These are phyloP conservation scores for Phasianus colchicus DNA, from an alignment of 2,113 vertebrate genomes.

Conservation along the genomic window DNA sequence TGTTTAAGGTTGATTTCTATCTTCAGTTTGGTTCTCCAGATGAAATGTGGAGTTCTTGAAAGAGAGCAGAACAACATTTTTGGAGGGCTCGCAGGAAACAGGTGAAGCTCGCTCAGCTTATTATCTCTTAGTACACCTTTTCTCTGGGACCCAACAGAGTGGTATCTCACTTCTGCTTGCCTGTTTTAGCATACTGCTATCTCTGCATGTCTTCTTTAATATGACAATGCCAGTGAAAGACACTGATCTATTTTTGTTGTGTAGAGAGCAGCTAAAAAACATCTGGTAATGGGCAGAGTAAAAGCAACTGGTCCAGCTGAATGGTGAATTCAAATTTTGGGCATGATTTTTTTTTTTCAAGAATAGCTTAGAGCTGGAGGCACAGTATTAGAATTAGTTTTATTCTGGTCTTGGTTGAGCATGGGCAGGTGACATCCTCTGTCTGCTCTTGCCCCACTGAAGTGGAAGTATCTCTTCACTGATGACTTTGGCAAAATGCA, in stretches of 20 bases:
- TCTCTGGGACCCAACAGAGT: background rate
- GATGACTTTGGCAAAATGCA: background rate
- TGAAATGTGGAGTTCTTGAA: background rate
- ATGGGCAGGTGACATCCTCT: background rate
- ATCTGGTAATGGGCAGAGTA: background rate
- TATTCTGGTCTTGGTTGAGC: background rate
- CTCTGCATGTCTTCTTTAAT: background rate
- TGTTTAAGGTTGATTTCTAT: background rate
- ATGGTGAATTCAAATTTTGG: background rate
- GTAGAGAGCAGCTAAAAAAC: background rate
- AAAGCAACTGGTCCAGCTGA: background rate
- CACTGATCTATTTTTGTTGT: background rate
- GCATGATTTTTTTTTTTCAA: background rate
- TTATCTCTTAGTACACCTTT: background rate
- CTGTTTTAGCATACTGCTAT: background rate
- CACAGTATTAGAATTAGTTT: background rate
- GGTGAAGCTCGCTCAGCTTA: background rate
- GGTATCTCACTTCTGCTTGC: background rate
- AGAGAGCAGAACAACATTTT: background rate
- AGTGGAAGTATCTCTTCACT: background rate
- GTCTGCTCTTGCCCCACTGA: background rate
- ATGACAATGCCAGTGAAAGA: background rate
- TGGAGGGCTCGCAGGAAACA: background rate
- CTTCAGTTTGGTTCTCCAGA: background rate
- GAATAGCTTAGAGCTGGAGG: background rate